Base-by-base conservation (phyloP, 2,797 vertebrate genomes). In the Cirrhinus mrigala region DNA sequence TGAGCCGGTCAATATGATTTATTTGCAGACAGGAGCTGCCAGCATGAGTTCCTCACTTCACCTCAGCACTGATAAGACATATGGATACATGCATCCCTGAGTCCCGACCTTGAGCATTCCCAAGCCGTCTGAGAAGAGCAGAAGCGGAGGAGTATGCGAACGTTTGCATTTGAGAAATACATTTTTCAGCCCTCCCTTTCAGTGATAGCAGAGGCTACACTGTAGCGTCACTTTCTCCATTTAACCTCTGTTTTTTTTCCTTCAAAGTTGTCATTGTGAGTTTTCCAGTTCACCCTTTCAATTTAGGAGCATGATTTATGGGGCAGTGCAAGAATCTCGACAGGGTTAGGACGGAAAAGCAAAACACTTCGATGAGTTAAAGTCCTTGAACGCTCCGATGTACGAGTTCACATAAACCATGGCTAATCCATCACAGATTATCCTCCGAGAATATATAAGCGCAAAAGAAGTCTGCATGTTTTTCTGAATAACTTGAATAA, bases 41-140 rank as follows among this genome's bases (percentile, higher is more conserved):
- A 77, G 58, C 66, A 80, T 60, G 73, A 85, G 84, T 76, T 81
- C 70, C 68, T 81, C 9, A 48, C 40, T 66, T 81, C 68, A 79
- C 24, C 50, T 81, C 76, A 40, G 74, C 75, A 60, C 20, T 56
- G 85, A 90, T 89, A 86, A 90, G 88, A 87, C 76, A 16, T 87
- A 86, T 84, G 90, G 75, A 89, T 84, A 56, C 70, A 52, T 83
- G 73, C 70, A 82, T 79, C 78, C 83, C 75, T 58, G 74, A 69
- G 64, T 73, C 70, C 50, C 37, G 79, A 89, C 89, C 88, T 87
- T 87, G 85, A 86, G 70, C 82, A 64, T 87, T 87, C 83, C 84
- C 81, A 46, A 80, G 71, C 82, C 44, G 64, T 24, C 58, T 83
- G 68, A 86, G 44, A 83, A 15, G 66, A 56, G 66, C 3, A 78